Conservation (phyloP, 2,888 invertebrate species). For the Leptura quadrifasciata region DNA sequence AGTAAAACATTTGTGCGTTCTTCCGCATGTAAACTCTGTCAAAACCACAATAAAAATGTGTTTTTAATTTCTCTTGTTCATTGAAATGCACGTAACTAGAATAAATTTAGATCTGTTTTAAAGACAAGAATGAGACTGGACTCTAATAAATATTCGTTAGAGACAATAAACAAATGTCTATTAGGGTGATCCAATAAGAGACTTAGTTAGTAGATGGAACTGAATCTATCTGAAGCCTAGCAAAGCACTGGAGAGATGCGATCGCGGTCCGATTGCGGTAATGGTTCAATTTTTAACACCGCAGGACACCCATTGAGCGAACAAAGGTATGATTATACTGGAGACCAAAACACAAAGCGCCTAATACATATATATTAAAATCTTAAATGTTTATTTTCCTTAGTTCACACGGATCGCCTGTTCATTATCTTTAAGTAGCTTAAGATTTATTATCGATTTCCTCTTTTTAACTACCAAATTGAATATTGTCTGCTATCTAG, state of each 20-base stretch:
- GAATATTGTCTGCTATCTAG: constrained; percentile 35
- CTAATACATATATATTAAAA: constrained; percentile 74
- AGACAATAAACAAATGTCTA: constrained; percentile 53
- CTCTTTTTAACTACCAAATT: constrained; percentile 60
- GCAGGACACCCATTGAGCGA: constrained; percentile 73
- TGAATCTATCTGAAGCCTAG: constrained; percentile 38
- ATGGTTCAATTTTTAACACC: constrained; percentile 74
- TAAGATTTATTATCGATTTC: constrained; percentile 67
- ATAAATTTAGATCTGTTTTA: constrained; percentile 55
- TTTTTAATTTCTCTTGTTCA: constrained; percentile 52
- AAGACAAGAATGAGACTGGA: constrained; percentile 53
- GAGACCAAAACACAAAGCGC: constrained; percentile 70
- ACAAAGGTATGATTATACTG: constrained; percentile 72
- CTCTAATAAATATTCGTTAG: constrained; percentile 52
- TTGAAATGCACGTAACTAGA: constrained; percentile 50
- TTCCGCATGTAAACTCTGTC: constrained; percentile 45
- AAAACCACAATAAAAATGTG: constrained; percentile 50
- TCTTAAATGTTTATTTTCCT: constrained; percentile 72
- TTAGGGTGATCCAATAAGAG: constrained; percentile 55
- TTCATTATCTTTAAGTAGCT: constrained; percentile 65
- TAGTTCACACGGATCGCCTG: constrained; percentile 67
- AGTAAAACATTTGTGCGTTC: constrained; percentile 19
- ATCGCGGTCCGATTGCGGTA: constrained; percentile 71
- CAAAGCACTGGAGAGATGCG: constrained; percentile 49
- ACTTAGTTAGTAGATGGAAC: constrained; percentile 34